Conservation (phyloP, 2,888 invertebrate species). For the Stratiomys singularior region DNA sequence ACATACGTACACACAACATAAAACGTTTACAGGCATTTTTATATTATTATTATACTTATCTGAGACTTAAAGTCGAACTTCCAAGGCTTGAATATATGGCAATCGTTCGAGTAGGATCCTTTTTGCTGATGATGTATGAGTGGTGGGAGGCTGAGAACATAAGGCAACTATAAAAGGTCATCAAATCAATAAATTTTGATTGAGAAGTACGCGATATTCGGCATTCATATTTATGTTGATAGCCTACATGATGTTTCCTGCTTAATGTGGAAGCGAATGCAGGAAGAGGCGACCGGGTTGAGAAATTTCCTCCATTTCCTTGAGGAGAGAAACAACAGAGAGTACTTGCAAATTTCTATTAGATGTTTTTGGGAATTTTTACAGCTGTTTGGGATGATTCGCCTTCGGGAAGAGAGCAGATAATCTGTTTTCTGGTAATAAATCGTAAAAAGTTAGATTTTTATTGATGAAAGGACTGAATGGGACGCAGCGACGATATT, state of each 20-base stretch:
- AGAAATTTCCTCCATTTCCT: neutral
- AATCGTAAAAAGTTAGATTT: no score
- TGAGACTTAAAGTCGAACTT: neutral
- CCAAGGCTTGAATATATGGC: neutral
- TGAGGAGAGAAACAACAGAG: neutral
- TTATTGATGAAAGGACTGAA: no score
- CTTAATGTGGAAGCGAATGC: no score
- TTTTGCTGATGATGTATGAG: no score
- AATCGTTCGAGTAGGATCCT: neutral
- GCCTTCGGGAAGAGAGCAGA: no score
- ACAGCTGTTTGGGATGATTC: no score
- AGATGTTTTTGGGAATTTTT: neutral
- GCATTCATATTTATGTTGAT: conserved; percentile 33
- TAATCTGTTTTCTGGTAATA: no score
- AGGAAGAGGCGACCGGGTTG: neutral
- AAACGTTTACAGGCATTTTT: conserved; percentile 20
- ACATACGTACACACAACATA: neutral
- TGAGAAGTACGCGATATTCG: conserved; percentile 30
- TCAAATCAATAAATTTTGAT: conserved; percentile 45
- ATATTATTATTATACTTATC: conserved; percentile 9
- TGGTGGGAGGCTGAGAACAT: neutral
- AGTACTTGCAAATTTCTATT: neutral
- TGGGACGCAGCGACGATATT: no score
- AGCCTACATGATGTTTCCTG: no score
- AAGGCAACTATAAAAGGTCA: conserved; percentile 39